These are phyloP conservation scores for Allygus modestus DNA, from an alignment of 2,888 invertebrate species.

Conservation along the genomic window DNA sequence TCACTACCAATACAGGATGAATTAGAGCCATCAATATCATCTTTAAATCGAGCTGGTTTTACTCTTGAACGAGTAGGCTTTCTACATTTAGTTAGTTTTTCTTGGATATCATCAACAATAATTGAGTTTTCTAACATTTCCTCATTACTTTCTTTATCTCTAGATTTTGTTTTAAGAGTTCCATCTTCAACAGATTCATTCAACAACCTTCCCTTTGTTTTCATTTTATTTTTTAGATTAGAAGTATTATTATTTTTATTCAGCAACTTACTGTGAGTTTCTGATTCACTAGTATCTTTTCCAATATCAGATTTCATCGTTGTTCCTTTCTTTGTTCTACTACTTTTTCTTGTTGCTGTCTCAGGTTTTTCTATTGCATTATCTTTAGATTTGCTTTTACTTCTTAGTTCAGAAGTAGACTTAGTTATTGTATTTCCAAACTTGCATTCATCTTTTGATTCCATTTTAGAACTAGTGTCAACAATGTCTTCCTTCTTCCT, in stretches of 20 bases:
- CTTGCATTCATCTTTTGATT: not conserved
- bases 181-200: not conserved
- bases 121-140: not conserved
- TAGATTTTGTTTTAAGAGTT: not conserved
- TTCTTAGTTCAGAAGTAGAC: not conserved
- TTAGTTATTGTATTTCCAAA: not conserved
- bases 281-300: not conserved
- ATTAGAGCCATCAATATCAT: not conserved
- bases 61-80: not conserved
- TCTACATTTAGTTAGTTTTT: not conserved
- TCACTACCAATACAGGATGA: not conserved
- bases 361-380: not conserved
- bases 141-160: not conserved
- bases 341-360: not conserved
- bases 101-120: not conserved
- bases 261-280: not conserved
- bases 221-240: not conserved
- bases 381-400: not conserved
- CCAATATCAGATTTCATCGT: not conserved
- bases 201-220: not conserved
- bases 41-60: conserved; percentile 15
- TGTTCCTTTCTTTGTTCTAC: not conserved
- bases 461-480: not conserved
- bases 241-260: not conserved
- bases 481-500: not conserved